phyloP scores from a whole-genome alignment of 2,888 invertebrate species.

The Hololepta plana region DNA sequence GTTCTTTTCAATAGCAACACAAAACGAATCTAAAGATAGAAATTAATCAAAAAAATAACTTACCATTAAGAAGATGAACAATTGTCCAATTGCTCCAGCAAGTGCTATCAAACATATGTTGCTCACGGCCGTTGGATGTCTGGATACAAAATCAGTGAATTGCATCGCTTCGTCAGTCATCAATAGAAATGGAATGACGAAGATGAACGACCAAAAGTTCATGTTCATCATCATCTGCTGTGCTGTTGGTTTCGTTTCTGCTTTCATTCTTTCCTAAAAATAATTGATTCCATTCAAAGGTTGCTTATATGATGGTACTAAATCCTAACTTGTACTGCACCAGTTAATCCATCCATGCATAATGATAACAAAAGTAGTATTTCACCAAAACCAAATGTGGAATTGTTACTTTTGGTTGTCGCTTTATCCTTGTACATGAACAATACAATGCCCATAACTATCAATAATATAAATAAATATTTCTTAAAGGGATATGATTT shows the following conservation, averaged over 20 bases:
- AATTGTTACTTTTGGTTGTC: conserved; percentile 25
- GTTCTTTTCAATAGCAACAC: too few species aligned
- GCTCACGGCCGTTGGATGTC: conserved; percentile 58
- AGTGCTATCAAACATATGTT: conserved; percentile 61
- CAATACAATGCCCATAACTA: conserved; percentile 78
- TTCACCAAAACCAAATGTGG: conserved; percentile 53
- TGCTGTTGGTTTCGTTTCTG: conserved; percentile 67
- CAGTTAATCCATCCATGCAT: conserved; percentile 86
- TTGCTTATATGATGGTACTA: too few species aligned
- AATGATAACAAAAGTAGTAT: conserved; percentile 66
- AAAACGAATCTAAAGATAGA: too few species aligned
- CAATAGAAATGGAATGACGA: conserved; percentile 51
- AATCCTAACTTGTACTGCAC: conserved; percentile 45
- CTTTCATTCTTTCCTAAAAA: conserved; percentile 77
- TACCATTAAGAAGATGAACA: conserved; percentile 91
- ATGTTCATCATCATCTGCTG: conserved; percentile 91
- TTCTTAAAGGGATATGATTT: conserved; percentile 75
- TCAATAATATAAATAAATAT: conserved; percentile 77
- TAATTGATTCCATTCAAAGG: too few species aligned
- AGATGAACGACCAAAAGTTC: conserved; percentile 68
- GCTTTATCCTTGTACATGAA: conserved; percentile 80
- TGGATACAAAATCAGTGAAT: conserved; percentile 60
- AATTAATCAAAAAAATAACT: conserved; percentile 18
- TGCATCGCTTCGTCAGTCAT: conserved; percentile 66
- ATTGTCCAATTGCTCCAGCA: conserved; percentile 84